phyloP scores from a whole-genome alignment of 23 tunicate genomes.

The Styela plicata region DNA sequence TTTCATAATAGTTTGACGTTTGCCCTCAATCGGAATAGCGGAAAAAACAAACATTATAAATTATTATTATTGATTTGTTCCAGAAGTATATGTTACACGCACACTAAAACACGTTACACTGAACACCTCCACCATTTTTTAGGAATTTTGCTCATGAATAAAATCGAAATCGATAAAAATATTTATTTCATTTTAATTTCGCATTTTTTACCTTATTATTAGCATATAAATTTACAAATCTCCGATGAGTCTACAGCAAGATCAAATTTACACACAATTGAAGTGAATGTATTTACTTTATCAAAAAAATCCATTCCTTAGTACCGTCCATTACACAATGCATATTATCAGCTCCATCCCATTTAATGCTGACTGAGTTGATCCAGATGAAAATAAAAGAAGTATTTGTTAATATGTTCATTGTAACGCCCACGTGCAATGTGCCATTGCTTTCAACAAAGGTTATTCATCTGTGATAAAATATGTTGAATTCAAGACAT shows the following conservation, averaged over 20 bases:
- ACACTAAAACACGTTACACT: no score
- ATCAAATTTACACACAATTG: no score
- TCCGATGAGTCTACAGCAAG: no score
- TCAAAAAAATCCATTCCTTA: slow-evolving; percentile 43
- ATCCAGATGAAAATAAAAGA: slow-evolving; percentile 82
- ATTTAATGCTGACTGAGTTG: slow-evolving; percentile 68
- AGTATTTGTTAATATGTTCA: slow-evolving; percentile 30
- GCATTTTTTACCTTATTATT: no score
- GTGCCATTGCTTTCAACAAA: slow-evolving; percentile 42
- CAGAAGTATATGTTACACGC: no score
- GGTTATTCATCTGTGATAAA: slow-evolving; percentile 36
- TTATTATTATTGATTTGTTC: no score
- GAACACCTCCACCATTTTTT: slow-evolving; percentile 25
- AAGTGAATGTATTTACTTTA: no score
- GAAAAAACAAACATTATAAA: no score
- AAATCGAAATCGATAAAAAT: neutral
- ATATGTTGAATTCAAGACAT: neutral
- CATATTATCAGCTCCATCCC: slow-evolving; percentile 54
- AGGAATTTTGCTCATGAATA: neutral
- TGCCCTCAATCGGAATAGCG: no score
- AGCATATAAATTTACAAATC: slow-evolving; percentile 9
- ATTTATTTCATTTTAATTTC: no score
- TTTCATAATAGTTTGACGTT: no score
- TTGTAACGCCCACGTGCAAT: slow-evolving; percentile 56
- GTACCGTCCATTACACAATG: slow-evolving; percentile 71